Conservation (phyloP, 2,888 invertebrate species). For the Dermolepida albohirtum region DNA sequence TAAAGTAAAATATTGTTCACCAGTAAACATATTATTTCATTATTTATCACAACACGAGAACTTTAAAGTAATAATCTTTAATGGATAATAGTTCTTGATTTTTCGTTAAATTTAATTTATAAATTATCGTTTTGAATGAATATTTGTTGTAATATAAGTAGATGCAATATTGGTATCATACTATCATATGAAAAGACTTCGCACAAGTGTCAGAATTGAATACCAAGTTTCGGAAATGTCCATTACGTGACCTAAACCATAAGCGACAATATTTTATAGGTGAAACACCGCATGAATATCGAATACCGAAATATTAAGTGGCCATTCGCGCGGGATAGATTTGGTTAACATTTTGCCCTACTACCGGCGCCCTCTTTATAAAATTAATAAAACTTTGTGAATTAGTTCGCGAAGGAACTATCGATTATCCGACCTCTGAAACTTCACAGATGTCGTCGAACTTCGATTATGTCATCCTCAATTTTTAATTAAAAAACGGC, state of each 20-base stretch:
- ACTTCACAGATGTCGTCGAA: conserved; percentile 34
- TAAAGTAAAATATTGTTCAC: no score
- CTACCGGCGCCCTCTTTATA: conserved; percentile 19
- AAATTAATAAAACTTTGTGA: conserved; percentile 40
- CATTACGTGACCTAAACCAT: conserved; percentile 61
- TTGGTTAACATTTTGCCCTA: background rate
- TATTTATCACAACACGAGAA: no score
- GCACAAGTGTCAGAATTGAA: conserved; percentile 48
- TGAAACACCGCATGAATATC: conserved; percentile 51
- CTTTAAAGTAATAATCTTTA: no score
- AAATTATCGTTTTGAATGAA: background rate
- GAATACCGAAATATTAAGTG: conserved; percentile 41
- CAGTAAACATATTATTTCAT: no score
- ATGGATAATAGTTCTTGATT: no score
- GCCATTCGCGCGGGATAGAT: conserved; percentile 11
- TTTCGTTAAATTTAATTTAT: no score
- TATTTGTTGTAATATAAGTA: background rate
- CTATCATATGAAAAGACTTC: background rate
- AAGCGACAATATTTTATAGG: conserved; percentile 53
- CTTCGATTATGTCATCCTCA: conserved; percentile 31
- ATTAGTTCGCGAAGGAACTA: conserved; percentile 34
- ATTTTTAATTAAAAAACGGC: conserved; percentile 36
- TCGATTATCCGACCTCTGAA: conserved; percentile 24
- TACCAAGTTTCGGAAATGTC: conserved; percentile 62
- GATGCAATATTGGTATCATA: background rate